Evolutionary conservation across 2,113 vertebrate species (phyloP).

Genomic region (Scalopus aquaticus): DNA sequence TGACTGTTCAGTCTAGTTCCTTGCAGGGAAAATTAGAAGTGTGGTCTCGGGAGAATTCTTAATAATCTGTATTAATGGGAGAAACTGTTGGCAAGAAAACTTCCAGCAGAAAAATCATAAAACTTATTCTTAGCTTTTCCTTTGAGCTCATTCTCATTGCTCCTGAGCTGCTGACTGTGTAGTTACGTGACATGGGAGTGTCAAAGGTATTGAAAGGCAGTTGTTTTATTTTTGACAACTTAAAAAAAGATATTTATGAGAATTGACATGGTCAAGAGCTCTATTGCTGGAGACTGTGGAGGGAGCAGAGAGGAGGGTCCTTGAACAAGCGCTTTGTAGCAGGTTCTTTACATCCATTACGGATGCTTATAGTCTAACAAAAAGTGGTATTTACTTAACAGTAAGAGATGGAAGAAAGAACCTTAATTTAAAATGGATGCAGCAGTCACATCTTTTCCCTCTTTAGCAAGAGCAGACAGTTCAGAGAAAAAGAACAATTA

Average conservation of each 20-base stretch:
- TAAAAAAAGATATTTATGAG: not conserved
- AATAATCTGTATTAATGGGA: not conserved
- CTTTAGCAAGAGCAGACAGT: not conserved
- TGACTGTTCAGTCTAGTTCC: not conserved
- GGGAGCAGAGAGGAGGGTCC: not conserved
- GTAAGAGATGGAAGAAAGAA: not conserved
- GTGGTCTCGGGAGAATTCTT: not conserved
- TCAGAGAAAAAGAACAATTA: not conserved
- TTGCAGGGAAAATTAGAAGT: not conserved
- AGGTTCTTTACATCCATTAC: not conserved
- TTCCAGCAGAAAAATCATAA: not conserved
- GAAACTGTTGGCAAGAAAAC: not conserved
- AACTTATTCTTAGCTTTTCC: not conserved
- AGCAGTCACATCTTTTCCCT: not conserved
- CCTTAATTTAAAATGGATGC: not conserved
- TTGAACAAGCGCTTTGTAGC: not conserved
- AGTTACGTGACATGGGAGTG: not conserved
- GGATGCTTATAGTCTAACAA: not conserved
- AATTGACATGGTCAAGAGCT: not conserved
- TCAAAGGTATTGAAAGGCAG: not conserved
- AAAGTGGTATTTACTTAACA: not conserved
- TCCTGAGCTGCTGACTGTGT: not conserved
- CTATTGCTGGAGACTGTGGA: not conserved
- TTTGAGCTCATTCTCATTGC: not conserved
- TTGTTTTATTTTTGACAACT: not conserved